Base-by-base conservation (phyloP, 2,888 invertebrate species). In the Microctonus aethiopoides region DNA sequence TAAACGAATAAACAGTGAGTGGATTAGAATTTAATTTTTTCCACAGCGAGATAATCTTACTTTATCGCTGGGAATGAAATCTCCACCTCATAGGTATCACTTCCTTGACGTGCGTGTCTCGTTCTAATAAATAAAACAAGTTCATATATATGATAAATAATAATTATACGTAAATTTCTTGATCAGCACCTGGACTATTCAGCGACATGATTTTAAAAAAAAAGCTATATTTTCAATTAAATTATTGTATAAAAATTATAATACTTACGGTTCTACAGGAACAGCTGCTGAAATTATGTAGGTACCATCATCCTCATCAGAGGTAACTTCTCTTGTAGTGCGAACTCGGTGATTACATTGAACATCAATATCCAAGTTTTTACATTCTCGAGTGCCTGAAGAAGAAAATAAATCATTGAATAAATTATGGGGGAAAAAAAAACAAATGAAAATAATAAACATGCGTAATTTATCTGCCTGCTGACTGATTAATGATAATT, bases 41-140 rank as follows among this genome's bases (percentile, higher is more conserved):
- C 46, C 46, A 11, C 16, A 46, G 26, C 29, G 7, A 71, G 67
- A 60, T 73, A 77, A 78, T 85, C 91, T 94, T 93, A 95, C 95
- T 94, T 95, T 90, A 94, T 91, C 84, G 95, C 93, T 86, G 95
- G 95, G 92, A 96, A 96, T 86, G 95, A 92, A 88, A 97, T 94
- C 89, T 95, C 94, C 87, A 96, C 91, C 89, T 91, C 93, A 91
- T 97, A 97, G 81, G 95, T 95, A 88, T 95, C 95, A 87, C 94
- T 94, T 87, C 92, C 93, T 89, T 94, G 94, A 84, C 94, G 91
- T 87, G 94, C 93, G 89, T 95, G 94, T 87, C 95, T 92, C 88
- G 89, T 89, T 92, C 92, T 93, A 91, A 89, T 90, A 89, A 89
- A 89, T 86, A 90, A 87, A 85, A 83, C 71, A 83, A 83, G 56